These are phyloP conservation scores for Diachasmimorpha longicaudata DNA, from an alignment of 1,140 invertebrate genomes.

Conservation along the genomic window DNA sequence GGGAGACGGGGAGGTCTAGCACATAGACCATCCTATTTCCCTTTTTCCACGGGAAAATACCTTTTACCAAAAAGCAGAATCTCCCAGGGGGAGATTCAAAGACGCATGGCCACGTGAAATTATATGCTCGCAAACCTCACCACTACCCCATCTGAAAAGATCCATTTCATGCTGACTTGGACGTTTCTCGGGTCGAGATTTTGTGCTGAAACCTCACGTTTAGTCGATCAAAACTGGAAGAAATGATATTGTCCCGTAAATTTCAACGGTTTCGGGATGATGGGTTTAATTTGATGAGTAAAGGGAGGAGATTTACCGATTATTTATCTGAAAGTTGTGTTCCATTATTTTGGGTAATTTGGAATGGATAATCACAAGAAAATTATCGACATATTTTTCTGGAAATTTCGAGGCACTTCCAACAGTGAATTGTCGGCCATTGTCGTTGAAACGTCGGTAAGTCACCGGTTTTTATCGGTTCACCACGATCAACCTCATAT, in stretches of 20 bases:
- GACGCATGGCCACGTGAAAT: constrained; percentile 8
- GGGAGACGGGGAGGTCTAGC: neutral
- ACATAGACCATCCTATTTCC: constrained; percentile 15
- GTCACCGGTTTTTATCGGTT: neutral
- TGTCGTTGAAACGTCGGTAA: neutral
- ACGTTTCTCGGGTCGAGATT: neutral
- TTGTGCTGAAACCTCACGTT: neutral
- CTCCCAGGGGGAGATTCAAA: neutral
- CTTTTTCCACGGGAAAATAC: neutral
- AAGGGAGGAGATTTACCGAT: too few species aligned
- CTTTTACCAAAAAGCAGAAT: constrained; percentile 5
- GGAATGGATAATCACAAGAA: too few species aligned
- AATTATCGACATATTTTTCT: too few species aligned
- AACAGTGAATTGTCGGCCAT: neutral
- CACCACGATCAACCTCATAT: neutral
- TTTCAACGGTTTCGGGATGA: neutral
- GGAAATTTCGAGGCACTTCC: neutral
- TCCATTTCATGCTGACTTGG: constrained; percentile 10
- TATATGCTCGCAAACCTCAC: neutral
- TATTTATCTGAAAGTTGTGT: neutral
- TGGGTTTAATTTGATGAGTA: neutral
- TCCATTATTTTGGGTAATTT: too few species aligned
- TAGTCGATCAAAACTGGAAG: neutral
- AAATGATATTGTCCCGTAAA: neutral
- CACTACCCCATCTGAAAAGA: neutral